phyloP scores from a whole-genome alignment of 1,140 invertebrate species.

The Heterodera schachtii region DNA sequence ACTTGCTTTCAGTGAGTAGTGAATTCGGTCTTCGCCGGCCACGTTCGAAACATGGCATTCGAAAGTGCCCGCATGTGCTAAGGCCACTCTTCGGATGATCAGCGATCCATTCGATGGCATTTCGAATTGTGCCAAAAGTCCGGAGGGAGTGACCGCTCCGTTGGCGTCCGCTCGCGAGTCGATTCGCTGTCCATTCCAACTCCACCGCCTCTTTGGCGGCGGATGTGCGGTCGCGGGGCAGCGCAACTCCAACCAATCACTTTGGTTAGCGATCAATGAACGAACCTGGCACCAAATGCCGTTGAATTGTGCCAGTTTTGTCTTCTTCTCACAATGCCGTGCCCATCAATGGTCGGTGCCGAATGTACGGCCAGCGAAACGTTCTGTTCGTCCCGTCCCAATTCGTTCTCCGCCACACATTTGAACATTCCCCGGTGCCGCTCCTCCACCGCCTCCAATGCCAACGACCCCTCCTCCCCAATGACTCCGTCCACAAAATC shows the following conservation, averaged over 20 bases:
- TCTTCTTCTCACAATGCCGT: conserved; percentile 22
- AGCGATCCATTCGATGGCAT: conserved; percentile 47
- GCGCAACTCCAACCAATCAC: conserved; percentile 49
- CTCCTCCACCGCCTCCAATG: conserved; percentile 54
- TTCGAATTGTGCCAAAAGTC: conserved; percentile 21
- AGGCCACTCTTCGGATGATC: conserved; percentile 45
- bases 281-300: background rate
- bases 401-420: conserved; percentile 54
- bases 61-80: conserved; percentile 50
- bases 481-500: conserved; percentile 37
- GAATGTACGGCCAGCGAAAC: conserved; percentile 59
- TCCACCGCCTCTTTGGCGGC: conserved; percentile 57
- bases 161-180: background rate
- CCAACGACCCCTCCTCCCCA: conserved; percentile 53
- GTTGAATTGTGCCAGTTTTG: background rate
- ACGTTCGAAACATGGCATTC: conserved; percentile 56
- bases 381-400: conserved; percentile 55
- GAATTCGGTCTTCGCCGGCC: conserved; percentile 53
- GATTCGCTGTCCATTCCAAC: conserved; percentile 51
- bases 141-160: background rate
- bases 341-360: conserved; percentile 55
- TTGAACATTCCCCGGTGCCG: conserved; percentile 53
- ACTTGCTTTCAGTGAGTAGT: conserved; percentile 36
- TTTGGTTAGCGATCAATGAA: conserved; percentile 45
- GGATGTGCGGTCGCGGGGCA: conserved; percentile 59